phyloP scores from a whole-genome alignment of 23 tunicate genomes.

The Botrylloides violaceus region DNA sequence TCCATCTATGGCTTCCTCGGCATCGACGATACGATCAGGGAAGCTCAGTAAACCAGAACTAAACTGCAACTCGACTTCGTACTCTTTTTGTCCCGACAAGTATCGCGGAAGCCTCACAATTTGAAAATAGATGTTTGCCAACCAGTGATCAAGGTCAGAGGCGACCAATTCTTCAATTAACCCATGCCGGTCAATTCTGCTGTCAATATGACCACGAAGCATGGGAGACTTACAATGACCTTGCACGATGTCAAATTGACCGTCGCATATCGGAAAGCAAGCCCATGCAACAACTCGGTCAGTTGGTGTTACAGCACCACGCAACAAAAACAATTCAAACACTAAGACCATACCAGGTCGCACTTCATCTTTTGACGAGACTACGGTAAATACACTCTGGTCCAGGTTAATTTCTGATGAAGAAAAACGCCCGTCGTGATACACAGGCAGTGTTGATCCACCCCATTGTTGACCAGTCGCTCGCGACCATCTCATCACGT shows the following conservation, averaged over 20 bases:
- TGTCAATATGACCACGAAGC: conserved; percentile 91
- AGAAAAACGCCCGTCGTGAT: conserved; percentile 69
- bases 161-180: conserved; percentile 74
- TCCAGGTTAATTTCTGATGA: conserved; percentile 55
- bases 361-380: conserved; percentile 78
- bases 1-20: conserved; percentile 83
- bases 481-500: conserved; percentile 75
- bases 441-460: conserved; percentile 81
- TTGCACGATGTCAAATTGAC: conserved; percentile 70
- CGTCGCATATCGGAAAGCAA: conserved; percentile 92
- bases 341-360: conserved; percentile 92
- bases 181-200: conserved; percentile 61
- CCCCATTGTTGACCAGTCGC: conserved; percentile 93
- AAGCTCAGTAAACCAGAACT: conserved; percentile 66
- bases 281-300: conserved; percentile 98
- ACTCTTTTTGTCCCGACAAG: conserved; percentile 93
- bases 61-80: conserved; percentile 95
- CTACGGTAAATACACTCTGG: conserved; percentile 91
- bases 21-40: conserved; percentile 67
- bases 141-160: conserved; percentile 93
- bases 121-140: conserved; percentile 81
- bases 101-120: conserved; percentile 72
- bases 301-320: conserved; percentile 79
- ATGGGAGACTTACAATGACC: conserved; percentile 86
- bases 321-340: conserved; percentile 77